Percentiles rank a stretch among this genome's conserved stretches.
Conservation (phyloP, 2,113 vertebrate genomes). For the Gnathonemus echidnorhynchus region DNA sequence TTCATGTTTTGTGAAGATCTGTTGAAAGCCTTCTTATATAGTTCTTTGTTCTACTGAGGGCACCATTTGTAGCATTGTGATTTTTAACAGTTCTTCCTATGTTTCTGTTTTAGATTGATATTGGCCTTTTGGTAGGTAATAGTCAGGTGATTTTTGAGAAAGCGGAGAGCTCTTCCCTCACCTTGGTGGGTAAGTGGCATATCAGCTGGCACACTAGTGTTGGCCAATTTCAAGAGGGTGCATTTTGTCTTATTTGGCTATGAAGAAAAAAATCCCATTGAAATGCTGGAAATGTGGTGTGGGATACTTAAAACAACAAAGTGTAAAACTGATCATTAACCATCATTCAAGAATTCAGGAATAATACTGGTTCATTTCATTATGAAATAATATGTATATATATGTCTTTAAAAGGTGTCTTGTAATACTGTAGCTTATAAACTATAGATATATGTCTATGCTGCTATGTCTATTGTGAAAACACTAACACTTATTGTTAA, state of each 20-base stretch:
- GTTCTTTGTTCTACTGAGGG: background rate
- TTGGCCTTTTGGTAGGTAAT: slow-evolving; percentile 88
- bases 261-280: background rate
- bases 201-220: background rate
- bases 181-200: slow-evolving; percentile 75
- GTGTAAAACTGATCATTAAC: background rate
- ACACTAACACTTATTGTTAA: background rate
- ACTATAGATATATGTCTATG: background rate
- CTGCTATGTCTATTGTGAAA: background rate
- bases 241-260: background rate
- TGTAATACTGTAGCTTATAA: background rate
- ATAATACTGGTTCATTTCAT: background rate
- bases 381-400: background rate
- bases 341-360: background rate
- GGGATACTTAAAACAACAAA: background rate
- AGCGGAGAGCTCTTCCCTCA: slow-evolving; percentile 87
- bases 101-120: slow-evolving; percentile 70
- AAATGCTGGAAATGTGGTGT: background rate
- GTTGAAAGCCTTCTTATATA: background rate
- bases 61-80: background rate
- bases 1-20: background rate
- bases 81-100: background rate
- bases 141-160: slow-evolving; percentile 98
- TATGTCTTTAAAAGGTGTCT: background rate
- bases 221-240: background rate